phyloP scores from a whole-genome alignment of 2,797 vertebrate genomes.

The Lutjanus campechanus region DNA sequence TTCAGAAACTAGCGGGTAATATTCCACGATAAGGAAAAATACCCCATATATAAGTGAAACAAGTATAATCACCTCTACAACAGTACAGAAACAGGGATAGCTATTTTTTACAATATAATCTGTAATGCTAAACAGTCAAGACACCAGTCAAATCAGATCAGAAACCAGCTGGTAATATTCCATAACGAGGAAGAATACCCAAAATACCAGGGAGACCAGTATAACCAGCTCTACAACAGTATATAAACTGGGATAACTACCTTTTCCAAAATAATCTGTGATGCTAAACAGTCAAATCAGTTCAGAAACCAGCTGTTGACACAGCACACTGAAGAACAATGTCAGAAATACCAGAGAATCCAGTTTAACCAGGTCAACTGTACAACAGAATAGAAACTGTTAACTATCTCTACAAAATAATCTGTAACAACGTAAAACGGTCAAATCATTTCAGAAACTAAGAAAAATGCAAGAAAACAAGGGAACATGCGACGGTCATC shows the following conservation, averaged over 20 bases:
- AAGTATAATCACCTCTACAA: background rate
- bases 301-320: too few relatives aligned
- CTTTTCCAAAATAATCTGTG: too few relatives aligned
- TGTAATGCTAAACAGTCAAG: background rate
- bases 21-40: background rate
- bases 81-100: background rate
- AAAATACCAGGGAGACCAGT: background rate
- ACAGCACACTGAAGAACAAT: background rate
- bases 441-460: background rate
- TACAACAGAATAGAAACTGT: background rate
- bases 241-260: too few relatives aligned
- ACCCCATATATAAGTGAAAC: background rate
- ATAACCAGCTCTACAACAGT: background rate
- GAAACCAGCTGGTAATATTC: background rate
- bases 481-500: background rate
- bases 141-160: background rate
- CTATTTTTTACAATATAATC: background rate
- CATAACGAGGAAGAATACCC: background rate
- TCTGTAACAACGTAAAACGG: too few relatives aligned
- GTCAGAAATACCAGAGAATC: constrained; percentile 3
- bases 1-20: background rate
- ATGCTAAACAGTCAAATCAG: background rate
- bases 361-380: background rate
- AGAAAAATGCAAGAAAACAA: too few relatives aligned
- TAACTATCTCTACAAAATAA: too few relatives aligned